A percentile compares a stretch with the other conserved stretches of the same genome.
Conservation (phyloP, 1,140 invertebrate species). For the Heterodera schachtii region DNA sequence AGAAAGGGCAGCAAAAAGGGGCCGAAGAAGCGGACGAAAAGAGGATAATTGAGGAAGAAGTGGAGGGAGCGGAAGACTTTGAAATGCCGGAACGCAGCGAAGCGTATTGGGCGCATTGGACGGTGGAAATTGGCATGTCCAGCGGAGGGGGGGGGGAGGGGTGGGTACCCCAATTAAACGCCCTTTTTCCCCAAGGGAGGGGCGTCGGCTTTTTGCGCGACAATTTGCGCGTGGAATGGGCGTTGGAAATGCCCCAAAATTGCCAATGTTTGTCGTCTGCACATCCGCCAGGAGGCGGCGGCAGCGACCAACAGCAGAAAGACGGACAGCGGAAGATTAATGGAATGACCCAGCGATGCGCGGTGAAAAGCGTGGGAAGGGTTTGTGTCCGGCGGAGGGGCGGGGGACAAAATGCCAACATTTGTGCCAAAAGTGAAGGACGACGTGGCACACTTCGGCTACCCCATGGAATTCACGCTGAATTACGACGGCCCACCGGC, state of each 20-base stretch:
- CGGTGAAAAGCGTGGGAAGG: not conserved
- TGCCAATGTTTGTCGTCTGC: not conserved
- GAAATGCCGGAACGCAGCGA: slow-evolving; percentile 14
- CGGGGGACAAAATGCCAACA: no score
- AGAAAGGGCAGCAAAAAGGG: no score
- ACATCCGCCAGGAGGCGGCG: not conserved
- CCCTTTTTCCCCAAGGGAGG: no score
- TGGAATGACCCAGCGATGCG: not conserved
- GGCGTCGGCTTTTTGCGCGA: not conserved
- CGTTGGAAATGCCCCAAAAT: slow-evolving; percentile 18
- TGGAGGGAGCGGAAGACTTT: not conserved
- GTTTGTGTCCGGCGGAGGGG: not conserved
- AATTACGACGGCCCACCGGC: not conserved
- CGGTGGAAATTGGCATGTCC: slow-evolving; percentile 21
- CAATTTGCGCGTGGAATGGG: slow-evolving; percentile 20
- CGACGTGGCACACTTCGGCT: slow-evolving; percentile 20
- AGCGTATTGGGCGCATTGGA: slow-evolving; percentile 24
- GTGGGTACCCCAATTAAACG: no score
- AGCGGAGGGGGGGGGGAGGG: no score
- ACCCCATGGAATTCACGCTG: slow-evolving; percentile 18
- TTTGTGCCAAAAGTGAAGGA: slow-evolving; percentile 5
- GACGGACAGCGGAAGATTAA: not conserved
- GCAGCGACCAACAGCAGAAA: not conserved
- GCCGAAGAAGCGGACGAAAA: no score
- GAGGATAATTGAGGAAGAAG: not conserved